Evolutionary conservation across 2,888 invertebrate genomes (phyloP), one percentile per base, ranked within the genome.

Genomic region (Stomorhina lunata): DNA sequence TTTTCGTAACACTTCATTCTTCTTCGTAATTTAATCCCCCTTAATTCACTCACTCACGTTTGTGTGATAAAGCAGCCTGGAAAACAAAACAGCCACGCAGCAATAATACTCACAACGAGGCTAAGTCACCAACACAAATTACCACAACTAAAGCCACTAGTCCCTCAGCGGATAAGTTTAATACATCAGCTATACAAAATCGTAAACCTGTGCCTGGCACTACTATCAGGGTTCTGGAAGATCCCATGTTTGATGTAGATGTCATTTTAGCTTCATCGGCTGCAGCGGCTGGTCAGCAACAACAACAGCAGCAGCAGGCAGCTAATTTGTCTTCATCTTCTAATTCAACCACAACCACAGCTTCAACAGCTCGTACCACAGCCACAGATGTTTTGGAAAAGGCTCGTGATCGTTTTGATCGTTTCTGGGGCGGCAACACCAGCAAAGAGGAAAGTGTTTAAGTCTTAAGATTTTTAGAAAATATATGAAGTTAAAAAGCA

Each of bases 331-430:
- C 88, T 66, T 84, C 86, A 55, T 87, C 87, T 22, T 84, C 86
- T 17, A 85, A 86, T 53, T 84, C 85, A 65, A 84, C 86, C 27
- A 87, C 88, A 68, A 86, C 86, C 45, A 88, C 89, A 45, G 85
- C 88, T 68, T 85, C 89, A 34, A 88, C 90, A 76, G 89, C 88
- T 71, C 88, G 89, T 68, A 88, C 86, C 76, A 88, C 90, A 61
- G 95, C 95, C 40, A 93, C 94, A 73, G 95, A 96, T 89, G 95
- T 96, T 82, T 92, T 96, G 85, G 96, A 96, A 89, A 94, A 95
- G 90, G 96, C 96, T 86, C 94, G 96, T 86, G 95, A 94, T 90
- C 94, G 96, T 86, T 96, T 96, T 89, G 96, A 96, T 91, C 95
- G 95, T 88, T 96, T 96, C 91, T 96, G 96, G 96, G 95, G 95